Base-by-base conservation (phyloP, 2,113 vertebrate species). In the Syngnathus typhle region DNA sequence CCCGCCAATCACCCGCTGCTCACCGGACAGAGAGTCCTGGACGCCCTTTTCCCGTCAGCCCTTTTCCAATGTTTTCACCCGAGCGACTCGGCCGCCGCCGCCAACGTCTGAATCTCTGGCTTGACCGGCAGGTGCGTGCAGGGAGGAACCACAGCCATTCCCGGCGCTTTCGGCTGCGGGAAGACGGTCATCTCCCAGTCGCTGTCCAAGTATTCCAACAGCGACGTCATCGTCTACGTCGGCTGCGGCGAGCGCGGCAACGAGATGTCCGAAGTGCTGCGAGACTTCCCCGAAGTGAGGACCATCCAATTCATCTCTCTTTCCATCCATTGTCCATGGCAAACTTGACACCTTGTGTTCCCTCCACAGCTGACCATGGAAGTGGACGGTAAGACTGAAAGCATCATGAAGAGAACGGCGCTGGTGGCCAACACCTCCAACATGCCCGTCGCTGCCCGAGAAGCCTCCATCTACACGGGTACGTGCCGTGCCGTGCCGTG, bases 111-210 rank as follows among this genome's bases (percentile, higher is more conserved):
- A 56, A 56, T 12, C 16, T 49, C 15, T 41, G 13, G 3, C 41
- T 44, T 46, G 19, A 21, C 1, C 19, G 7, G 6, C 12, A 88
- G 96, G 60, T 99, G 96, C 81, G 96, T 99, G 9, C 96, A 99
- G 84, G 95, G 97, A 27, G 96, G 96, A 52, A 98, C 96, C 65
- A 98, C 96, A 38, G 97, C 97, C 9, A 98, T 98, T 77, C 97
- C 97, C 0, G 96, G 97, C 6, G 97, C 97, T 8, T 99, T 98
- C 13, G 97, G 97, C n/a, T 99, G 97, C 79, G 97, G 96, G 71
- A 99, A 99, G 87, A 99, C 97, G 0, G 97, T 99, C 73, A 99
- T 98, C 84, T 98, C 97, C 0, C 97, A 99, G 85, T 98, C 97
- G 52, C 83, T 98, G 41, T 99, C 96, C 64, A 99, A 99, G 76